phyloP scores from a whole-genome alignment of 2,888 invertebrate genomes.

The Morpho achilles region DNA sequence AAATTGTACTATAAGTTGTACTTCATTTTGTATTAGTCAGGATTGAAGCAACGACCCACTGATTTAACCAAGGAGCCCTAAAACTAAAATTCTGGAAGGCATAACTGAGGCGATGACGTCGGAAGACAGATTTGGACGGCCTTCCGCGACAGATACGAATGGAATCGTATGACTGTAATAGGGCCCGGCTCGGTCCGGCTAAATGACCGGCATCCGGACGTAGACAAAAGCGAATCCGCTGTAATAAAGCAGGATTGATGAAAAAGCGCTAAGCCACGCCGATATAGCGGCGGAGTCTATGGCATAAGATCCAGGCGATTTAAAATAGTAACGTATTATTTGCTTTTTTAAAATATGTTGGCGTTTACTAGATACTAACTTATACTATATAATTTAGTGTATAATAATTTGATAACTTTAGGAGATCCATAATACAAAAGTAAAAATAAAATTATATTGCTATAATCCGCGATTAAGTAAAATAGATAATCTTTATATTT shows the following conservation, averaged over 20 bases:
- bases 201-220: constrained; percentile 74
- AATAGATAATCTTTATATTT: no score
- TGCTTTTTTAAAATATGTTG: no score
- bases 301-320: constrained; percentile 28
- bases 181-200: constrained; percentile 67
- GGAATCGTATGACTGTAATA: constrained; percentile 72
- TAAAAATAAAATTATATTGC: no score
- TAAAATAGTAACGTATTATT: background rate
- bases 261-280: constrained; percentile 81
- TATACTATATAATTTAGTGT: no score
- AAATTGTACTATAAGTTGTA: background rate
- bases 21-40: background rate
- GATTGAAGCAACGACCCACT: no score
- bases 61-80: constrained; percentile 1
- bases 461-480: no score
- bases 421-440: no score
- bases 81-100: constrained; percentile 39
- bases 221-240: constrained; percentile 74
- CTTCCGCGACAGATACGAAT: constrained; percentile 71
- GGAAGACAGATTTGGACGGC: constrained; percentile 64
- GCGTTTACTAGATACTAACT: no score
- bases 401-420: no score
- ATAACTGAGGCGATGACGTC: constrained; percentile 55
- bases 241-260: constrained; percentile 81
- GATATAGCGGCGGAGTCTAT: constrained; percentile 57